Conservation (phyloP, 2,888 invertebrate species). For the Erynnis tages region DNA sequence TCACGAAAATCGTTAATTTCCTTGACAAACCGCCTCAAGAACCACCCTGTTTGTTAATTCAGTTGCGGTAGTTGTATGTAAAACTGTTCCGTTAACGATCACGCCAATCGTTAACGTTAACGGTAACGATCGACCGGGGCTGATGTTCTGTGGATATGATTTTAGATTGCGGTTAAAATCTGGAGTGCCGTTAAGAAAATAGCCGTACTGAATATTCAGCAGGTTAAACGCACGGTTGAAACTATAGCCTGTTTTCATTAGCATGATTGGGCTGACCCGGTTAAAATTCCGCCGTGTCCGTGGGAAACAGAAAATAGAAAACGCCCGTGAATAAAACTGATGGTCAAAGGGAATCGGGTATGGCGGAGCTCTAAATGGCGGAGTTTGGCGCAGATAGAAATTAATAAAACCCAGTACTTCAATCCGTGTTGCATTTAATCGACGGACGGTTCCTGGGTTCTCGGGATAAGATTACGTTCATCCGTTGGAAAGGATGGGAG, state of each 20-base stretch:
- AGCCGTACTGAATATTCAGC: slow-evolving; percentile 70
- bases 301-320: too few relatives aligned
- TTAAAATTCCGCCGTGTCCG: slow-evolving; percentile 50
- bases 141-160: slow-evolving; percentile 49
- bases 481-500: too few relatives aligned
- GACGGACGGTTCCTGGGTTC: too few relatives aligned
- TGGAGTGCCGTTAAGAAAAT: slow-evolving; percentile 71
- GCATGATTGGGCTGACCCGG: slow-evolving; percentile 75
- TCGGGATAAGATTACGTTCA: too few relatives aligned
- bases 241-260: slow-evolving; percentile 60
- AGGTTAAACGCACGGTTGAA: slow-evolving; percentile 47
- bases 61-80: slow-evolving; percentile 17
- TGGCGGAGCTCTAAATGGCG: too few relatives aligned
- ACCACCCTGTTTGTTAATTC: slow-evolving; percentile 5
- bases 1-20: neutral
- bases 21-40: neutral
- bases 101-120: slow-evolving; percentile 33
- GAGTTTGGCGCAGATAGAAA: too few relatives aligned
- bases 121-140: slow-evolving; percentile 34
- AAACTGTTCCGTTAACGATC: slow-evolving; percentile 23
- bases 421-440: too few relatives aligned
- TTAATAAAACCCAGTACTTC: too few relatives aligned
- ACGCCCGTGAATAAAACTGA: neutral
- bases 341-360: too few relatives aligned
- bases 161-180: slow-evolving; percentile 61